Base-by-base conservation (phyloP, 2,113 vertebrate species). In the Grammomys surdaster region DNA sequence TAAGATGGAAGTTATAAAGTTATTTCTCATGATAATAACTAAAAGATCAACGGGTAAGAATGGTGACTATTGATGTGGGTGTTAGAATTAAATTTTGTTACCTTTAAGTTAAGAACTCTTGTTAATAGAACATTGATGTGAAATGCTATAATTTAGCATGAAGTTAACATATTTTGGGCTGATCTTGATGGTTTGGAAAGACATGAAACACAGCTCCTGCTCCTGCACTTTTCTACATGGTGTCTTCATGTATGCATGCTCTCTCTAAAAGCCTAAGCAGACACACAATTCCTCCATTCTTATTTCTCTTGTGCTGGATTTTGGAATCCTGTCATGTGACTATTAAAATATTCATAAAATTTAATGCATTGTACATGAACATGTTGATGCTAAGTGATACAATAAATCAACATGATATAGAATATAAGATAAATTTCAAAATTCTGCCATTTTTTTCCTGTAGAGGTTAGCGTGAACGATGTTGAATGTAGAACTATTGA, bases 311-410 rank as follows among this genome's bases (percentile, higher is more conserved):
- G 36, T 31, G 11, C 10, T 3, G 5, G 10, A 56, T 48, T 92
- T 92, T 94, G 40, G 40, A 88, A 73, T 19, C 3, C 31, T 91
- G 2, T 91, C n/a, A n/a, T n/a, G 87, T 89, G 73, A 54, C 40
- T 87, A 92, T 81, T 81, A 94, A 96, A 88, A 88, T 91, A 90
- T 36, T 78, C 40, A 88, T 31, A 84, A 33, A 75, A 46, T 72
- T 94, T 94, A 7, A 88, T 56, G 70, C 91, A 40, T 77, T 85
- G 11, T 43, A 2, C 69, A 40, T 65, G 60, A 69, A 43, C 75
- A 56, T 28, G n/a, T 11, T 92, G 67, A 33, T 82, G 54, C 13
- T 87, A 95, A 82, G 20, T 94, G 82, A 63, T 84, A 36, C 7
- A 91, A 48, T 56, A 28, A 36, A 78, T 89, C 48, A 56, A 77